A percentile compares a stretch with the other conserved stretches of the same genome.
These are phyloP conservation scores for Poecilobothrus nobilitatus DNA, from an alignment of 2,888 invertebrate genomes.

Conservation along the genomic window DNA sequence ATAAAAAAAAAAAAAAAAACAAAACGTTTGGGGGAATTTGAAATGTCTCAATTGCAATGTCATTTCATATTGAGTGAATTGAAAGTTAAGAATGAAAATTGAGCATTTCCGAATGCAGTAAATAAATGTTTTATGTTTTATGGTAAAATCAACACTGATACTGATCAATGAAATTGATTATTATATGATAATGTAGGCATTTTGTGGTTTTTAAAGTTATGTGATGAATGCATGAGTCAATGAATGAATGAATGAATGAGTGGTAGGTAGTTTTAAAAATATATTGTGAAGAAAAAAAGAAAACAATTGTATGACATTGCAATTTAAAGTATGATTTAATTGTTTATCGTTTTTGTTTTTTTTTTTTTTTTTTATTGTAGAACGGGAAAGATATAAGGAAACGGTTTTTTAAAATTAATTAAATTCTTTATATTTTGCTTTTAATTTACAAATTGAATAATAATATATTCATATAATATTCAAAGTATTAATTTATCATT, in stretches of 20 bases:
- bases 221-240: no score
- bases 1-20: not conserved
- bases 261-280: not conserved
- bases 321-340: not conserved
- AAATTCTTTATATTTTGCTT: not conserved
- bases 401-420: not conserved
- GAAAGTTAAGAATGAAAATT: not conserved
- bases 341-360: not conserved
- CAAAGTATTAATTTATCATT: no score
- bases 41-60: conserved; percentile 4
- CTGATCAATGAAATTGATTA: no score
- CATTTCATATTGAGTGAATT: not conserved
- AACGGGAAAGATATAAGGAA: not conserved
- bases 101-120: not conserved
- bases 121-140: not conserved
- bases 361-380: no score
- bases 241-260: not conserved
- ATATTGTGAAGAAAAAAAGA: not conserved
- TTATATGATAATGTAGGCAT: no score
- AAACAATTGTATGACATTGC: not conserved
- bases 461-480: no score
- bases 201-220: no score
- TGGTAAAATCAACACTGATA: no score
- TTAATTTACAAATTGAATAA: not conserved
- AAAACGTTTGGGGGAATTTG: not conserved